These are phyloP conservation scores for Panzeria rudis DNA, from an alignment of 2,888 invertebrate genomes.

Conservation along the genomic window DNA sequence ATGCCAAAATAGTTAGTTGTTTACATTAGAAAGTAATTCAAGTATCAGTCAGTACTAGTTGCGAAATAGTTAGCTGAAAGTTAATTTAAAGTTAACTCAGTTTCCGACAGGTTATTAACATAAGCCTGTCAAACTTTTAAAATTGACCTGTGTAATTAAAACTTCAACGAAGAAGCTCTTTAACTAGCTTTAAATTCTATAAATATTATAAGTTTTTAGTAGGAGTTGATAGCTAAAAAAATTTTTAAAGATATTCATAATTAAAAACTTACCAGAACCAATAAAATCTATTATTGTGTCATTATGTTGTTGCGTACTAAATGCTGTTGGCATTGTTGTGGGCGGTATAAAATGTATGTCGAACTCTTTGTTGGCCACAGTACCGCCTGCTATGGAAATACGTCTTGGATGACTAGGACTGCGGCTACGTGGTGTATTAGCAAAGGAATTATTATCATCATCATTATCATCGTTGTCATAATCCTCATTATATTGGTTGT, in stretches of 20 bases:
- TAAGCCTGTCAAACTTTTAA: no score
- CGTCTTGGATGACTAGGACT: slow-evolving; percentile 72
- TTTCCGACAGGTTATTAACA: no score
- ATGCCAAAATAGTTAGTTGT: no score
- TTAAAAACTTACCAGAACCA: slow-evolving; percentile 85
- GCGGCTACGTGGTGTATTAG: slow-evolving; percentile 66
- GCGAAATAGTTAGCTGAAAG: no score
- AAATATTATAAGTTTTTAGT: not conserved
- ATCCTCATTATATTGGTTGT: slow-evolving; percentile 64
- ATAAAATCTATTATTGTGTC: slow-evolving; percentile 87
- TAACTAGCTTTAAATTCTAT: no score
- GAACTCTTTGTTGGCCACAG: slow-evolving; percentile 74
- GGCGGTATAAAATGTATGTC: slow-evolving; percentile 79
- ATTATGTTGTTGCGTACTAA: slow-evolving; percentile 84
- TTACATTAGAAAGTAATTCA: no score
- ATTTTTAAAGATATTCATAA: no score
- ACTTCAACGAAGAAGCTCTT: no score
- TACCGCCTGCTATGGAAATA: slow-evolving; percentile 67
- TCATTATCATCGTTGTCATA: slow-evolving; percentile 63
- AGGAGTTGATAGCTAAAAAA: not conserved
- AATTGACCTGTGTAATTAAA: no score
- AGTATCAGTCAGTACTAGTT: no score
- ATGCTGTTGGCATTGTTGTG: slow-evolving; percentile 79
- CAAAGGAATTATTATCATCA: slow-evolving; percentile 67
- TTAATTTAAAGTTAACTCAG: no score